Base-by-base conservation (phyloP, 2,113 vertebrate species). In the Terrapene triunguis region DNA sequence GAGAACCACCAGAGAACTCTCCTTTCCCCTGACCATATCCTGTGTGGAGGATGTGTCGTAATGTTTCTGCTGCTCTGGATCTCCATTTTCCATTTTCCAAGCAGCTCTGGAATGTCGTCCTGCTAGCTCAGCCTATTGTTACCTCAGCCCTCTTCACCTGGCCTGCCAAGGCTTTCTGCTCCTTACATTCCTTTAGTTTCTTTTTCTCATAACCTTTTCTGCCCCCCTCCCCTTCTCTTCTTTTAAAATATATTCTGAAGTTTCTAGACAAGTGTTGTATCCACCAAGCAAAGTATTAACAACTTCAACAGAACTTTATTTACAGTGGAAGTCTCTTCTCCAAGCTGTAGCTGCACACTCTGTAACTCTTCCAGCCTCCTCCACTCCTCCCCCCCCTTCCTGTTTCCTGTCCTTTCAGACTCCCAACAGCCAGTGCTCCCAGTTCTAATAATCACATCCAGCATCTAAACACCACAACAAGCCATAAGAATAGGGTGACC, bases 211-310 rank as follows among this genome's bases (percentile, higher is more conserved):
- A 10, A 32, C 79, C 50, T 88, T 89, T 47, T 7, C 51, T 47
- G 65, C 93, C 95, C 81, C 95, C 95, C 95, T 94, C 10, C 96
- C 95, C 92, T 95, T 94, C 65, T 90, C 95, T 96, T 11, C 3
- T n/a, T 65, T 62, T 32, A 12, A 10, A 55, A 91, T 93, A 87
- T 96, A 97, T 97, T 97, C 96, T 95, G 93, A 96, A 93, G 17
- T 72, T n/a, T 38, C n/a, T 72, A 22, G 65, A 72, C 5, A 44
- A 44, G 44, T 6, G 44, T 44, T 44, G 44, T 44, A 44, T 44
- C 44, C 44, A 44, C 44, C 44, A 44, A 44, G 44, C 44, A 44
- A 44, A 44, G 44, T 44, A 44, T 44, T 44, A 44, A 44, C 44
- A 44, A 44, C 44, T 44, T 44, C 44, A 44, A 44, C 44, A 44